Conservation (phyloP, 2,888 invertebrate species). For the Podabrus alpinus region DNA sequence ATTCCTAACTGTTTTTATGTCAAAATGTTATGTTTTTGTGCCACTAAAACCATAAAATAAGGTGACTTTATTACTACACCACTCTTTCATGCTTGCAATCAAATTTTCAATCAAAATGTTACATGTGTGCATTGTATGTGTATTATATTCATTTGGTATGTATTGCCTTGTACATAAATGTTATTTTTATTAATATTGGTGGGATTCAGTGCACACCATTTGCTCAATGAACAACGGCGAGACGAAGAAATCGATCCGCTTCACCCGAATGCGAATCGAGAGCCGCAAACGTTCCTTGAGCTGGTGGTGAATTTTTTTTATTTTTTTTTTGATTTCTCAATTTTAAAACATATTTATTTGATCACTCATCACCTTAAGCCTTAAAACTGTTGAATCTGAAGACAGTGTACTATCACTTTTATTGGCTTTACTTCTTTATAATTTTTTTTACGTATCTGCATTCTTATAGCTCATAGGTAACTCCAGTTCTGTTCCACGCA, state of each 20-base stretch:
- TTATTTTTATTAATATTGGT: not conserved
- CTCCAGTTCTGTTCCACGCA: not conserved
- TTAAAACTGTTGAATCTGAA: too few relatives aligned
- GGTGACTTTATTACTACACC: not conserved
- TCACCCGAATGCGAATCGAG: not conserved
- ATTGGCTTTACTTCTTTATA: too few relatives aligned
- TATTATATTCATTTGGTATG: not conserved
- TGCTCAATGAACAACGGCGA: not conserved
- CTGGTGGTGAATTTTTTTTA: not conserved
- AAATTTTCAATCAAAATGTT: not conserved
- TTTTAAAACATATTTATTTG: not conserved
- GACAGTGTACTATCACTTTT: too few relatives aligned
- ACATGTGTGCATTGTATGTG: not conserved
- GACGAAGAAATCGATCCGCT: not conserved
- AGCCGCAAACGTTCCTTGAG: not conserved
- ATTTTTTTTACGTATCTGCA: too few relatives aligned
- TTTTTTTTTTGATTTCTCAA: not conserved
- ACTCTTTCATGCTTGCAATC: not conserved
- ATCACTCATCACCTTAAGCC: too few relatives aligned
- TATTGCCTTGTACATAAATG: not conserved
- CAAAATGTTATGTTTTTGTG: not conserved
- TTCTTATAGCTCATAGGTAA: too few relatives aligned
- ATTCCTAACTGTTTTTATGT: constrained; percentile 1
- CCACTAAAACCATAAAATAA: not conserved
- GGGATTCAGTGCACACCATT: not conserved